Conservation (phyloP, 2,888 invertebrate genomes). For the Phymatocera aterrima region DNA sequence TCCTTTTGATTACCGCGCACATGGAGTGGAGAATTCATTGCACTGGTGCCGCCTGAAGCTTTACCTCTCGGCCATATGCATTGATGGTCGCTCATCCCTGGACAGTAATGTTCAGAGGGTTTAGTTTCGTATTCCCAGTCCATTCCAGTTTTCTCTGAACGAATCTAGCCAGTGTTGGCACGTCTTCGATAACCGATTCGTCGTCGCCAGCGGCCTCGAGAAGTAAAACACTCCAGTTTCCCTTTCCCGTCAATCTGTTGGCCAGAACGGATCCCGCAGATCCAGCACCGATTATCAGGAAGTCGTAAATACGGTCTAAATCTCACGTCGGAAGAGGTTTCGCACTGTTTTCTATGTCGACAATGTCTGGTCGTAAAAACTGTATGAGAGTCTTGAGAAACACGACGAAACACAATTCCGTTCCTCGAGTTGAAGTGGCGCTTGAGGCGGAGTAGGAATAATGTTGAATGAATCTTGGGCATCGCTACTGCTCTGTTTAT, state of each 20-base stretch:
- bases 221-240: constrained; percentile 84
- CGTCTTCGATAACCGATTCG: constrained; percentile 90
- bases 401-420: constrained; percentile 81
- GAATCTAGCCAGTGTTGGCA: constrained; percentile 88
- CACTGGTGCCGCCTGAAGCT: constrained; percentile 74
- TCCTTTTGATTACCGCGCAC: constrained; percentile 75
- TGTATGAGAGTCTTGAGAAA: constrained; percentile 81
- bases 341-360: constrained; percentile 81
- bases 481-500: too few relatives aligned
- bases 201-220: constrained; percentile 90
- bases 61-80: constrained; percentile 72
- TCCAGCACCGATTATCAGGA: constrained; percentile 65
- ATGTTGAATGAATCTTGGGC: too few relatives aligned
- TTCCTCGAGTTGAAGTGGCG: constrained; percentile 81
- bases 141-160: constrained; percentile 85
- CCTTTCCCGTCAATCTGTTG: constrained; percentile 85
- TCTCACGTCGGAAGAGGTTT: constrained; percentile 76
- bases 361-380: constrained; percentile 83
- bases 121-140: constrained; percentile 95
- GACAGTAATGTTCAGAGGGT: constrained; percentile 79
- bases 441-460: constrained; percentile 79
- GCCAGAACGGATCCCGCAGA: constrained; percentile 85
- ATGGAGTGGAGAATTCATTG: constrained; percentile 76
- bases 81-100: constrained; percentile 64
- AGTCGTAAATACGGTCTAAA: constrained; percentile 70